These are phyloP conservation scores for Ptychobarbus kaznakovi DNA, from an alignment of 2,797 vertebrate genomes.

Conservation along the genomic window DNA sequence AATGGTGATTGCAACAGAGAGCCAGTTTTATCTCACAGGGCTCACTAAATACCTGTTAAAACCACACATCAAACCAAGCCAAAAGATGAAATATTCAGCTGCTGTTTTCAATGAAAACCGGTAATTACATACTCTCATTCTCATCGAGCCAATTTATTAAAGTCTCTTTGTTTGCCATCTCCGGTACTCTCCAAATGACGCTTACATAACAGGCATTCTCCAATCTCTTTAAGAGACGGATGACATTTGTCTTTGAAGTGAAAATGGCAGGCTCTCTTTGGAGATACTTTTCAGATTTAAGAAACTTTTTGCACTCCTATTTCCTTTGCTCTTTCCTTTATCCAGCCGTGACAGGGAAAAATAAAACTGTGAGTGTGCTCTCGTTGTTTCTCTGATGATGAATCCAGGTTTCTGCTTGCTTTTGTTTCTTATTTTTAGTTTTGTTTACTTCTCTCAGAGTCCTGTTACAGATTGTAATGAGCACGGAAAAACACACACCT, in stretches of 20 bases:
- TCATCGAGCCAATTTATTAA: conserved; percentile 30
- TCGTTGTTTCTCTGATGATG: not conserved
- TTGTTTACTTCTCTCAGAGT: conserved; percentile 1
- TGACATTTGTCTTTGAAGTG: conserved; percentile 45
- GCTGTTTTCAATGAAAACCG: conserved; percentile 14
- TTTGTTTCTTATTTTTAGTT: conserved; percentile 21
- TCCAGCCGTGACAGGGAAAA: not conserved
- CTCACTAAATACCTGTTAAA: conserved; percentile 24
- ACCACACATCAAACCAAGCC: conserved; percentile 31
- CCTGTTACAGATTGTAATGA: conserved; percentile 20
- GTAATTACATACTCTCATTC: conserved; percentile 8
- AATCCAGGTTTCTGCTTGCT: not conserved
- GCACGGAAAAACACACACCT: conserved; percentile 7
- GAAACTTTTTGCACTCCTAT: conserved; percentile 13
- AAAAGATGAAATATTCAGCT: conserved; percentile 25
- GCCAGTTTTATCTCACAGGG: not conserved
- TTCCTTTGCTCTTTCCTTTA: not conserved
- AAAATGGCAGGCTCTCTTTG: conserved; percentile 6
- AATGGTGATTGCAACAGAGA: conserved; percentile 1
- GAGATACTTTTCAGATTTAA: conserved; percentile 16
- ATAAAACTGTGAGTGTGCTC: not conserved
- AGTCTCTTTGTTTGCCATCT: not conserved
- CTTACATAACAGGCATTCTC: conserved; percentile 36
- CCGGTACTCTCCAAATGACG: conserved; percentile 20
- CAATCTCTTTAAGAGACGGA: conserved; percentile 4